Conservation (phyloP, 2,113 vertebrate genomes). For the Galbula dea region DNA sequence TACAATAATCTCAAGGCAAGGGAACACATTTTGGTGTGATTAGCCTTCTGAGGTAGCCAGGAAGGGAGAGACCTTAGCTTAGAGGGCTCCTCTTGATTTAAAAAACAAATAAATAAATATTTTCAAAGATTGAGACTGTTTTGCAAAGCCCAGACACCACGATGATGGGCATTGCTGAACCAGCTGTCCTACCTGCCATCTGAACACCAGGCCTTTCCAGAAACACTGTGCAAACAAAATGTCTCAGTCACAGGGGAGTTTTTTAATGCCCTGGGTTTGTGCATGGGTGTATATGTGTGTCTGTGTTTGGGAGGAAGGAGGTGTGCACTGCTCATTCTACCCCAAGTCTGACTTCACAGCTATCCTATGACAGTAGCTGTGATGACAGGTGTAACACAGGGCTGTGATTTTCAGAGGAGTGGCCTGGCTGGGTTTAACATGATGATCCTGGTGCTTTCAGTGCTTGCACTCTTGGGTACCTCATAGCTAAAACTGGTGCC, state of each 20-base stretch:
- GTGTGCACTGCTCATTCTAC: neutral
- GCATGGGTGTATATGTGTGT: fast-evolving
- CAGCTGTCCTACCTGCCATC: neutral
- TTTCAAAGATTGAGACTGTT: neutral
- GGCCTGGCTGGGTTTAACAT: neutral
- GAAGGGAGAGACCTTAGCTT: neutral
- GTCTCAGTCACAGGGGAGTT: fast-evolving
- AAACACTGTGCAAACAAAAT: neutral
- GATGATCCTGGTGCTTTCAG: neutral
- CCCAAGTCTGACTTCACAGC: neutral
- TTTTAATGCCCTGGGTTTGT: fast-evolving
- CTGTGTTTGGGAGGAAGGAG: neutral
- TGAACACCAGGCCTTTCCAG: neutral
- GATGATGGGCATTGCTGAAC: neutral
- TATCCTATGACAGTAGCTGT: neutral
- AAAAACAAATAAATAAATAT: neutral
- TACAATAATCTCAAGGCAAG: neutral
- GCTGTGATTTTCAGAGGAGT: neutral
- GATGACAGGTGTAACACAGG: neutral
- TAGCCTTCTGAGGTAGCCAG: neutral
- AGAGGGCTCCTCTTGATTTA: neutral
- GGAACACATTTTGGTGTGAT: neutral
- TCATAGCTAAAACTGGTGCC: neutral
- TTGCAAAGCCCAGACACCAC: neutral
- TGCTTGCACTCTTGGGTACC: neutral